Base-by-base conservation (phyloP, 2,888 invertebrate genomes). In the Eilema sororculum region DNA sequence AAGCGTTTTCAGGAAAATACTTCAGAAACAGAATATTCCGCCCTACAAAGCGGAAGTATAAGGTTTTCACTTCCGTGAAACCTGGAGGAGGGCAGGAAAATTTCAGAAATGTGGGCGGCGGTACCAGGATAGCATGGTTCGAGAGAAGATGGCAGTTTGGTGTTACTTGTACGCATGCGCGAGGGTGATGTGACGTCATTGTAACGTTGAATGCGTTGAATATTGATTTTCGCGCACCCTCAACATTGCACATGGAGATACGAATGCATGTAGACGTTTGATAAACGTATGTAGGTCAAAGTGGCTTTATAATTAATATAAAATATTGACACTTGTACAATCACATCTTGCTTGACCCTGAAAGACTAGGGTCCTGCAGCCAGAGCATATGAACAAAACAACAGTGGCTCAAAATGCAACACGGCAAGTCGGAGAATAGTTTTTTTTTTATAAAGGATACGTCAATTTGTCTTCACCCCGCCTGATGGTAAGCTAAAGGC, bases 91-190 rank as follows among this genome's bases (percentile, higher is more conserved):
- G 94, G 93, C 93, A 93, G 90, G 92, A 89, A 95, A 94, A 91
- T 92, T 92, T 92, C 92, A 92, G 92, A 84, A 77, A 92, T 94
- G 95, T 95, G 95, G 95, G 95, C 95, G 94, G 92, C 87, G 71
- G 79, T 91, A 94, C 94, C 78, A 94, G 93, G 94, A 67, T 66
- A 25, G 1, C 89, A 94, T 68, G 77, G 74, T 56, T 5, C 9
- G 10, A 20, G 87, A 84, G 84, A 87, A 86, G 52, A 79, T 8
- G 10, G 12, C 25, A n/a, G 28, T 61, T 10, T 13, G 24, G 2
- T 10, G 61, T 1, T 3, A 24, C 22, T 28, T 33, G 1, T 59
- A 59, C 67, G 67, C 67, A 67, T 67, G 67, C 61, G 67, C 61
- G 61, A 46, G 13, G 9, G 30, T 9, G n/a, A 20, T 33, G 12